Evolutionary conservation across 2,113 vertebrate species (phyloP).

Genomic region (Stictonetta naevosa): DNA sequence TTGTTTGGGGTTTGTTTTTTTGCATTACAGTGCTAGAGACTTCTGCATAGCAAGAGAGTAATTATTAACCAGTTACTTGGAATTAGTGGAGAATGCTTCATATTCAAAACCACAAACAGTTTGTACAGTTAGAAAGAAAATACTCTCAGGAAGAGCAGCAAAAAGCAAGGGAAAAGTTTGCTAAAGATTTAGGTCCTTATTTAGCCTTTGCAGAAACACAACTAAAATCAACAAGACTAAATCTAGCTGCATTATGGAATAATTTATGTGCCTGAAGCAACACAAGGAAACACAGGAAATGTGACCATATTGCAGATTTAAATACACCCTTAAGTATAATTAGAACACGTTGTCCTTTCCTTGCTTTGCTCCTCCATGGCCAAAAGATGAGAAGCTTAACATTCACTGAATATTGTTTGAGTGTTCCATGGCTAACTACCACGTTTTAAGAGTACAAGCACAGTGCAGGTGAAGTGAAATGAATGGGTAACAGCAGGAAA

Average conservation of each 20-base stretch:
- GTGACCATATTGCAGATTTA: neutral
- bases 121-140: neutral
- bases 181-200: neutral
- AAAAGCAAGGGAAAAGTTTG: neutral
- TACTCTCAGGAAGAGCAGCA: neutral
- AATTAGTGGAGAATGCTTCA: neutral
- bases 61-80: neutral
- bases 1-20: neutral
- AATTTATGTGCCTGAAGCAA: neutral
- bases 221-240: conserved; percentile 20
- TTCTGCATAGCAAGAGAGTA: neutral
- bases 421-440: too few relatives aligned
- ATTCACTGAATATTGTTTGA: neutral
- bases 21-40: neutral
- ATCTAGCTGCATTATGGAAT: conserved; percentile 16
- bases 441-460: neutral
- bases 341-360: neutral
- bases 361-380: neutral
- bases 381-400: neutral
- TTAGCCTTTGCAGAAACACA: conserved; percentile 2
- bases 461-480: neutral
- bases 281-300: neutral
- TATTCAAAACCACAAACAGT: neutral
- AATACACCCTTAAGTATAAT: neutral
- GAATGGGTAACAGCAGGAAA: neutral